A percentile compares a stretch with the other conserved stretches of the same genome.
phyloP scores from a whole-genome alignment of 2,113 vertebrate genomes.

The Bujurquina vittata region DNA sequence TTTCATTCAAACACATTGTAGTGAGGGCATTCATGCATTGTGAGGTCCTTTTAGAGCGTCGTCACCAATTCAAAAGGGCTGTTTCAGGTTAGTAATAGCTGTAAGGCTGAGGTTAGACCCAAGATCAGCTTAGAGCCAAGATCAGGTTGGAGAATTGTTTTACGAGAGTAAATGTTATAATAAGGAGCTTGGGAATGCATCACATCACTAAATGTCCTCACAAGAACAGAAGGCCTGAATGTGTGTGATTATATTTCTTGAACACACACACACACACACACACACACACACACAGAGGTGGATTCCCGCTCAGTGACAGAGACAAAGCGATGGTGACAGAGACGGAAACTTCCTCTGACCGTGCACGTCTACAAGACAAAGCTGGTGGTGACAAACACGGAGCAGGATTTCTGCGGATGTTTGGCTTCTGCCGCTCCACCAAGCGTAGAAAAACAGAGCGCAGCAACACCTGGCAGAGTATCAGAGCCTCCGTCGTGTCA shows the following conservation, averaged over 20 bases:
- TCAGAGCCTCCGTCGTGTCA: neutral
- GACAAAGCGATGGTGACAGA: neutral
- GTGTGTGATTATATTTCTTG: neutral
- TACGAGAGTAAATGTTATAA: neutral
- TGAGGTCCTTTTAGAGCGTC: neutral
- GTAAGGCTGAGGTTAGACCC: slow-evolving; percentile 1
- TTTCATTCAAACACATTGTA: neutral
- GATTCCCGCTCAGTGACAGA: neutral
- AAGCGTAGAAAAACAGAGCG: neutral
- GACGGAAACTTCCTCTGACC: slow-evolving; percentile 15
- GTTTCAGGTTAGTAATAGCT: neutral
- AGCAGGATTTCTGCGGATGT: slow-evolving; percentile 8
- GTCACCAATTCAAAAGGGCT: neutral
- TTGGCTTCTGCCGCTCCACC: slow-evolving; percentile 21
- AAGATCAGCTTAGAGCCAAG: neutral
- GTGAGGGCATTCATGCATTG: neutral
- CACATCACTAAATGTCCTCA: neutral
- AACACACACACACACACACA: neutral
- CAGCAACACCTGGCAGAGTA: slow-evolving; percentile 17
- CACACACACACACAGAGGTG: neutral
- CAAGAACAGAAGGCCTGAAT: neutral
- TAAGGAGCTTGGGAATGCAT: neutral
- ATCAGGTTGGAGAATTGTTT: neutral
- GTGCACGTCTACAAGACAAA: neutral
- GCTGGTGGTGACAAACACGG: neutral